phyloP scores from a whole-genome alignment of 2,113 vertebrate genomes.

The Ifrita kowaldi region DNA sequence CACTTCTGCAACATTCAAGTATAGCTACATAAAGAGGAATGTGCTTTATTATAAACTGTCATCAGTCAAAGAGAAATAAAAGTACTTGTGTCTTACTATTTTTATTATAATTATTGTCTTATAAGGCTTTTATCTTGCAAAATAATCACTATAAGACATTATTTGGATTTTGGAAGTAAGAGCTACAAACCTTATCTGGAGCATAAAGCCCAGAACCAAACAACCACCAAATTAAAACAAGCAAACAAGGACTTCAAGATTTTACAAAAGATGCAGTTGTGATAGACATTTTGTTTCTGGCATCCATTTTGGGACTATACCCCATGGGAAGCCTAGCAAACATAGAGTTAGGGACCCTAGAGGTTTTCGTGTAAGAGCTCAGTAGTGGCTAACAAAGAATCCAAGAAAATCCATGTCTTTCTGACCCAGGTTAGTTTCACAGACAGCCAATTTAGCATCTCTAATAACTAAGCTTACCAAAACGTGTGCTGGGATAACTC shows the following conservation, averaged over 20 bases:
- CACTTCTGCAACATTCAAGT: not conserved
- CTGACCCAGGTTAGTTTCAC: not conserved
- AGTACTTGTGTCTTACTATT: not conserved
- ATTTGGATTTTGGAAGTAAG: not conserved
- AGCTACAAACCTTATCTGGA: not conserved
- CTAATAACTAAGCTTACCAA: not conserved
- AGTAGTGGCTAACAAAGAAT: not conserved
- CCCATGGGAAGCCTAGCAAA: not conserved
- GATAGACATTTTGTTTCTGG: not conserved
- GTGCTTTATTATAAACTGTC: not conserved
- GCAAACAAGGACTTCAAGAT: not conserved
- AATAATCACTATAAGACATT: not conserved
- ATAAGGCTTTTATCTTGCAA: not conserved
- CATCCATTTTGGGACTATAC: not conserved
- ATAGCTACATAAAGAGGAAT: not conserved
- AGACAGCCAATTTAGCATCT: not conserved
- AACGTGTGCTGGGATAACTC: not conserved
- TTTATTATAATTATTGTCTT: not conserved
- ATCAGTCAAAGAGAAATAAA: not conserved
- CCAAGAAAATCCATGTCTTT: not conserved
- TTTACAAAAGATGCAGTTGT: not conserved
- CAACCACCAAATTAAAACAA: not conserved
- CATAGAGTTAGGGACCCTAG: not conserved
- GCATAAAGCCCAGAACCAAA: not conserved
- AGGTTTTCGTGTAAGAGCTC: not conserved